phyloP scores from a whole-genome alignment of 2,797 vertebrate species.

The Lepus oiostolus region DNA sequence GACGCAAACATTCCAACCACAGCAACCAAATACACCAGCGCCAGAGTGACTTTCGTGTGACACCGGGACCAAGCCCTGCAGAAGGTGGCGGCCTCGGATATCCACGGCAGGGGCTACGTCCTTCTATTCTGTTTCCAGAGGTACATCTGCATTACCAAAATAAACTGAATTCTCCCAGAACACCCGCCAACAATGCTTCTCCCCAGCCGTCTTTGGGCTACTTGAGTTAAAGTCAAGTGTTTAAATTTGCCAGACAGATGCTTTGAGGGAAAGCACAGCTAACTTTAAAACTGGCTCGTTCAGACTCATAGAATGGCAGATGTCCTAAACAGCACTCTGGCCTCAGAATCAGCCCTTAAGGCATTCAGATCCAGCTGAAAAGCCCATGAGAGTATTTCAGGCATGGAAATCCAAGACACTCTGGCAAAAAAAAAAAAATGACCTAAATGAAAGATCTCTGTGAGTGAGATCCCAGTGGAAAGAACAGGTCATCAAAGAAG shows the following conservation, averaged over 20 bases:
- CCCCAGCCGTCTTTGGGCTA: not conserved
- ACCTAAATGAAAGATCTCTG: no score
- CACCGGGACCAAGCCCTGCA: not conserved
- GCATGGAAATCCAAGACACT: no score
- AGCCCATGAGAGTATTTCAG: no score
- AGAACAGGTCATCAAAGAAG: no score
- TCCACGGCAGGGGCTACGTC: not conserved
- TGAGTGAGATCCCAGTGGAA: no score
- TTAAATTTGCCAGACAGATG: not conserved
- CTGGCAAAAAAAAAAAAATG: no score
- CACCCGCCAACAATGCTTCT: not conserved
- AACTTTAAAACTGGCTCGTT: not conserved
- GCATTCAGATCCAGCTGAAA: no score
- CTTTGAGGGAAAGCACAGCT: not conserved
- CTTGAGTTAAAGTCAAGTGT: not conserved
- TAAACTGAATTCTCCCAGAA: not conserved
- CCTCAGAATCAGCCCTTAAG: no score
- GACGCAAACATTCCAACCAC: not conserved
- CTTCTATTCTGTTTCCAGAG: not conserved
- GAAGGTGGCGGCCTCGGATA: not conserved
- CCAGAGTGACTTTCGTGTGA: not conserved
- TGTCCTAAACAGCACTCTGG: no score
- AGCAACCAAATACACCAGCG: not conserved
- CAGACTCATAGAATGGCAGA: no score
- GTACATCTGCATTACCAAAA: not conserved